Evolutionary conservation across 2,113 vertebrate species (phyloP), one percentile per base, ranked within the genome.

Genomic region (Ptilorrhoa leucosticta): DNA sequence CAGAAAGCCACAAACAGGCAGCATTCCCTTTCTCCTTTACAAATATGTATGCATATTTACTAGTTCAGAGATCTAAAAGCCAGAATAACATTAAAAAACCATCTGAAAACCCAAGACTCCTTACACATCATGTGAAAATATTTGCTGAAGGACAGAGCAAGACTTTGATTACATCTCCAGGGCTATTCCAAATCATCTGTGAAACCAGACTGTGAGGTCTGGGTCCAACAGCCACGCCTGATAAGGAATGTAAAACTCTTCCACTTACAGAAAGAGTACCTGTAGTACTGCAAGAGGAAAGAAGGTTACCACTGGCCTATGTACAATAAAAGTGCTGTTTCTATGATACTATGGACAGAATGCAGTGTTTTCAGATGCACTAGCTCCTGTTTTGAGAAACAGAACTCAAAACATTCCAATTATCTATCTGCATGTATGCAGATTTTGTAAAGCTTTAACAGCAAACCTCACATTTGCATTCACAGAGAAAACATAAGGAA

Each of bases 201-300:
- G 47, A 92, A 75, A 82, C 26, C 37, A 56, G 24, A 79, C 39
- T 1, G 0, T 8, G 44, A 81, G 14, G 45, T 27, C n/a, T 40
- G 26, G n/a, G 28, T 80, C 40, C 50, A 77, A 69, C 10, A 93
- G n/a, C 45, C 35, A 64, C 0, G 0, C 18, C 37, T 0, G 0
- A 71, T 31, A 75, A 87, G 22, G 73, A 78, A 90, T 31, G 9
- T 17, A 24, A 30, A 68, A 45, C 68, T 72, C 66, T 31, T 81
- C n/a, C 37, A 15, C 28, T 72, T 69, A 48, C n/a, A 87, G 20
- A 31, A 58, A 30, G 35, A 40, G n/a, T 14, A 57, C 27, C n/a
- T 68, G 79, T 45, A 92, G 40, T 17, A 65, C 57, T 82, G 28
- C 35, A 66, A 60, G 21, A 86, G 22, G 26, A 56, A 93, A 72